Evolutionary conservation across 2,797 vertebrate species (phyloP).

Genomic region (Brachyalestes nurse): DNA sequence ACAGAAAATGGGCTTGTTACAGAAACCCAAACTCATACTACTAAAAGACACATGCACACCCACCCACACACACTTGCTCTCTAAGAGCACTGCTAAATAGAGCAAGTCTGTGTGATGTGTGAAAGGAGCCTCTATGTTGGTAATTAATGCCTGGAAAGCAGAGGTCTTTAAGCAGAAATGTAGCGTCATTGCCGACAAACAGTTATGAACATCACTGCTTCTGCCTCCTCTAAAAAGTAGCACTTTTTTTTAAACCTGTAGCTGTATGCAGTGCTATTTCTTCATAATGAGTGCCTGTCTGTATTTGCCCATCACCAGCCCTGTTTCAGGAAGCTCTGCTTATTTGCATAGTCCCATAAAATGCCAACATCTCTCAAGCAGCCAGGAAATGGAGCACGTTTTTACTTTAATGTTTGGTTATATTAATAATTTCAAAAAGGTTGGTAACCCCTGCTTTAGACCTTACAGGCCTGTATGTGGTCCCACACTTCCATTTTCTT

Average conservation of each 20-base stretch:
- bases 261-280: not conserved
- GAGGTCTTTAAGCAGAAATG: constrained; percentile 4
- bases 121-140: constrained; percentile 71
- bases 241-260: not conserved
- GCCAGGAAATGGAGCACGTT: not conserved
- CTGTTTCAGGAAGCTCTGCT: not conserved
- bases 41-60: constrained; percentile 23
- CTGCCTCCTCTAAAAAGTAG: not conserved
- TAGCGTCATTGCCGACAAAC: not conserved
- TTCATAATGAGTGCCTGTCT: not conserved
- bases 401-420: not conserved
- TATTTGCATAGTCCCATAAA: not conserved
- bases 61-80: constrained; percentile 45
- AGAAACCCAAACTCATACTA: constrained; percentile 19
- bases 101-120: constrained; percentile 69
- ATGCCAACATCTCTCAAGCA: not conserved
- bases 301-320: not conserved
- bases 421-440: no score
- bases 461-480: no score
- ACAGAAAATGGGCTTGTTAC: not conserved
- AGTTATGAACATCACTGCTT: not conserved
- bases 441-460: no score
- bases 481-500: no score
- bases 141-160: constrained; percentile 52
- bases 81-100: constrained; percentile 66